A percentile compares a stretch with the other conserved stretches of the same genome.
These are phyloP conservation scores for Micronycteris hirsuta DNA, from an alignment of 2,113 vertebrate genomes.

Conservation along the genomic window DNA sequence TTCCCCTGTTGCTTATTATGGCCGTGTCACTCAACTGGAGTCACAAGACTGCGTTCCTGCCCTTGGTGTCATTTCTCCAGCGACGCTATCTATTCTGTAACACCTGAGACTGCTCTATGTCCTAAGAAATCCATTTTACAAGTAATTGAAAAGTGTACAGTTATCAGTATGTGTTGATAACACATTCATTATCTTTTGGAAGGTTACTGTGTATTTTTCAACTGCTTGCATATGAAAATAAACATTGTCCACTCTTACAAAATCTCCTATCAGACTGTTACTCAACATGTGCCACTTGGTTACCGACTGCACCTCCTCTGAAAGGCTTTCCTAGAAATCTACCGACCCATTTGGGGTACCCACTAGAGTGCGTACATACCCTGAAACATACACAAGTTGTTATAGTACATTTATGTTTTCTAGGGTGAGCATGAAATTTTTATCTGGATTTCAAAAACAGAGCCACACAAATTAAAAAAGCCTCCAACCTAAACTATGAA, in stretches of 20 bases:
- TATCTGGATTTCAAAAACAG: neutral
- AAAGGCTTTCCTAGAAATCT: neutral
- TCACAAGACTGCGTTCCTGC: neutral
- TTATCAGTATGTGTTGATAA: neutral
- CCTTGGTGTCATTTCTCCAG: neutral
- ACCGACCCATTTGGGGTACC: neutral
- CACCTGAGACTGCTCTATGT: neutral
- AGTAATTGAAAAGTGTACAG: neutral
- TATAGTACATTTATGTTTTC: neutral
- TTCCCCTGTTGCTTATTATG: neutral
- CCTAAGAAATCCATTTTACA: neutral
- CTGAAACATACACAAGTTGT: neutral
- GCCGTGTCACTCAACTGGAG: neutral
- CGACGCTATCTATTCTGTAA: neutral
- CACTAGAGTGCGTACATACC: neutral
- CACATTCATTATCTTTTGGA: neutral
- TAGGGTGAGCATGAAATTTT: neutral
- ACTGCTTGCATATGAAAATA: neutral
- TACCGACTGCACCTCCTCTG: neutral
- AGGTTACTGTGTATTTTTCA: neutral
- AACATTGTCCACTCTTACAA: neutral
- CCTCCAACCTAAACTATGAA: neutral
- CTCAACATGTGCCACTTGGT: neutral
- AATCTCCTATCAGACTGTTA: neutral
- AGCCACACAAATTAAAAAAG: neutral